A percentile compares a stretch with the other conserved stretches of the same genome.
Evolutionary conservation across 1,140 invertebrate species (phyloP).

Genomic region (Drosophila paulistorum): DNA sequence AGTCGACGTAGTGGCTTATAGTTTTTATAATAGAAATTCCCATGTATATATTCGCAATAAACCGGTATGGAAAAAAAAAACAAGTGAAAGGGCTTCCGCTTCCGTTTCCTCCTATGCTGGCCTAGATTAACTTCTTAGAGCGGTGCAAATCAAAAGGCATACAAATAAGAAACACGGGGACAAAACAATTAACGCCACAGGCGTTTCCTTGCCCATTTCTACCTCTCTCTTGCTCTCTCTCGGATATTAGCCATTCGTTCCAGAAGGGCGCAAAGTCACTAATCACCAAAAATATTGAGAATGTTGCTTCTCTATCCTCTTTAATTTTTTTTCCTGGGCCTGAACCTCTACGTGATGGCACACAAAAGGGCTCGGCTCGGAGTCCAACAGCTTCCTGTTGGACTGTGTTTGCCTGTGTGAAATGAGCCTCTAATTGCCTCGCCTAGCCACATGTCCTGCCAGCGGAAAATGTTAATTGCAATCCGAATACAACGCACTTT

Average conservation of each 20-base stretch:
- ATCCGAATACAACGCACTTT: slow-evolving; percentile 54
- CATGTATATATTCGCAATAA: slow-evolving; percentile 44
- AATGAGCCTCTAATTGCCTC: slow-evolving; percentile 67
- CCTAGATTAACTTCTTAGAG: slow-evolving; percentile 66
- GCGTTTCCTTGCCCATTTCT: slow-evolving; percentile 46
- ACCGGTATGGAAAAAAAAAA: slow-evolving; percentile 12
- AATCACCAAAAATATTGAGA: slow-evolving; percentile 63
- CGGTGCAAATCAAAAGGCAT: slow-evolving; percentile 68
- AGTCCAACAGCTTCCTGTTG: slow-evolving; percentile 53
- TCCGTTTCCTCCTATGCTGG: slow-evolving; percentile 56
- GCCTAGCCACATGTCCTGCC: slow-evolving; percentile 67
- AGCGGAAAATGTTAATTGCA: slow-evolving; percentile 72
- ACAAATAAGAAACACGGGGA: slow-evolving; percentile 32
- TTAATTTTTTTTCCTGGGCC: slow-evolving; percentile 5
- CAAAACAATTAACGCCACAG: slow-evolving; percentile 76
- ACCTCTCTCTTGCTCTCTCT: too few species aligned
- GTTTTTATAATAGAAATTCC: slow-evolving; percentile 41
- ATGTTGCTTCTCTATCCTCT: background rate
- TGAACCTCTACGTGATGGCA: slow-evolving; percentile 45
- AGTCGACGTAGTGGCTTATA: slow-evolving; percentile 41
- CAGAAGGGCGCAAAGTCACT: slow-evolving; percentile 64
- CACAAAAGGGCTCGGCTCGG: slow-evolving; percentile 26
- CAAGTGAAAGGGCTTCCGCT: slow-evolving; percentile 35
- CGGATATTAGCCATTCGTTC: slow-evolving; percentile 11
- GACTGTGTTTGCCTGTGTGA: slow-evolving; percentile 17